Percentiles rank a stretch among this genome's conserved stretches.
phyloP scores from a whole-genome alignment of 37 sponge, comb jelly and placozoan genomes.

The Beroe ovata region DNA sequence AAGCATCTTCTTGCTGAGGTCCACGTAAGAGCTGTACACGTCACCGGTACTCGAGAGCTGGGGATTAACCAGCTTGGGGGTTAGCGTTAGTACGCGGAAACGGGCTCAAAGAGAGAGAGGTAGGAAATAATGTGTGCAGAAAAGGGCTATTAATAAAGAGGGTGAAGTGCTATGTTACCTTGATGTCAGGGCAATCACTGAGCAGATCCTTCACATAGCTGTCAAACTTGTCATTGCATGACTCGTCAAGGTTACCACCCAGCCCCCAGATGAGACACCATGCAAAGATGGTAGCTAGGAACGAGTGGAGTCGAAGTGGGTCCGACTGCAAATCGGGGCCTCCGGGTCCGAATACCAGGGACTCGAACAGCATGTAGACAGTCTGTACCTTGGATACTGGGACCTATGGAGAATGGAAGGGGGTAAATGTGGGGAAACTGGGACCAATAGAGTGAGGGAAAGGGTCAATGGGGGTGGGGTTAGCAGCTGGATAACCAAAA shows the following conservation, averaged over 20 bases:
- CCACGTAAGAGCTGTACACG: conserved; percentile 89
- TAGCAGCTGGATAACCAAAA: no score
- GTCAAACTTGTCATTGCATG: conserved; percentile 90
- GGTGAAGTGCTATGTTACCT: conserved; percentile 71
- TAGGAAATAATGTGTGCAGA: no score
- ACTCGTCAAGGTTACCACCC: conserved; percentile 88
- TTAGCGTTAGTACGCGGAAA: conserved; percentile 26
- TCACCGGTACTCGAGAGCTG: conserved; percentile 91
- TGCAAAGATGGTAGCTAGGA: conserved; percentile 85
- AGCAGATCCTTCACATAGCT: conserved; percentile 85
- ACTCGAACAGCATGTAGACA: conserved; percentile 77
- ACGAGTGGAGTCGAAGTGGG: conserved; percentile 80
- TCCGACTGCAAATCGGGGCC: conserved; percentile 78
- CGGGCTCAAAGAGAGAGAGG: no score
- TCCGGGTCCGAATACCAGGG: conserved; percentile 72
- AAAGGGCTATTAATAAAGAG: no score
- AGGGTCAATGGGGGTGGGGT: no score
- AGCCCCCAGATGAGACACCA: conserved; percentile 90
- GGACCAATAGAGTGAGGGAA: no score
- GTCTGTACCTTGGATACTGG: conserved; percentile 79
- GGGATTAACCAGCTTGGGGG: conserved; percentile 40
- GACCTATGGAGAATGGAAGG: conserved; percentile 72
- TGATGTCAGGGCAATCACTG: conserved; percentile 83
- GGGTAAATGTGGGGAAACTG: no score
- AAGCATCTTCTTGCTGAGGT: conserved; percentile 77